Conservation (phyloP, 2,888 invertebrate genomes). For the Trichacis sp. region DNA sequence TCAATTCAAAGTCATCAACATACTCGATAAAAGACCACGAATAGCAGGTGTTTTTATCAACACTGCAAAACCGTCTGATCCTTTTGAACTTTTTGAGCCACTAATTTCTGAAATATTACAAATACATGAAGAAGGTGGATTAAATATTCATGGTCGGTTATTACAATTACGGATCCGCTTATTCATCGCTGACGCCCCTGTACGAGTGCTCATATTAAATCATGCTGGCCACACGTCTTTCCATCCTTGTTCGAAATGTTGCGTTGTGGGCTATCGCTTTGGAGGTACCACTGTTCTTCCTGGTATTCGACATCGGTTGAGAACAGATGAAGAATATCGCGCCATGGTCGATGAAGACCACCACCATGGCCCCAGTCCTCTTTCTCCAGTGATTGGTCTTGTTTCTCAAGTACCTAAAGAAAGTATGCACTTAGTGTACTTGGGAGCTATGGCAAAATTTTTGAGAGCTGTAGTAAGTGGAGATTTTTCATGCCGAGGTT, state of each 20-base stretch:
- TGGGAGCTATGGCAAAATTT: constrained; percentile 25
- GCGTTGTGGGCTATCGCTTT: constrained; percentile 22
- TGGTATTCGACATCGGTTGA: constrained; percentile 12
- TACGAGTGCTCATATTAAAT: constrained; percentile 30
- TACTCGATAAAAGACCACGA: constrained; percentile 1
- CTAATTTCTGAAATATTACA: constrained; percentile 8
- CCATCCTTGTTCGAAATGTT: constrained; percentile 38
- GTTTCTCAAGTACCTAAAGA: constrained; percentile 23
- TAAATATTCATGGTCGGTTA: constrained; percentile 14
- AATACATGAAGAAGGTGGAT: constrained; percentile 19
- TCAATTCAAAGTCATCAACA: constrained; percentile 27
- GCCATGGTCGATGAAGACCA: constrained; percentile 22
- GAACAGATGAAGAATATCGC: constrained; percentile 33
- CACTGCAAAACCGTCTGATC: background rate
- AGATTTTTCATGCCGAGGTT: constrained; percentile 11
- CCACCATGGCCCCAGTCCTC: constrained; percentile 21
- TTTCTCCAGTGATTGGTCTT: constrained; percentile 11
- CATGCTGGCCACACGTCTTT: constrained; percentile 31
- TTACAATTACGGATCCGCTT: constrained; percentile 17
- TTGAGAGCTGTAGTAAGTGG: constrained; percentile 18
- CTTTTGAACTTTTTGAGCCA: constrained; percentile 12
- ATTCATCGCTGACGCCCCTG: constrained; percentile 42
- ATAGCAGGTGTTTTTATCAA: background rate
- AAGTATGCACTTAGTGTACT: constrained; percentile 24
- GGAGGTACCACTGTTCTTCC: background rate